phyloP scores from a whole-genome alignment of 2,797 vertebrate genomes.

The Rallus crepitans region DNA sequence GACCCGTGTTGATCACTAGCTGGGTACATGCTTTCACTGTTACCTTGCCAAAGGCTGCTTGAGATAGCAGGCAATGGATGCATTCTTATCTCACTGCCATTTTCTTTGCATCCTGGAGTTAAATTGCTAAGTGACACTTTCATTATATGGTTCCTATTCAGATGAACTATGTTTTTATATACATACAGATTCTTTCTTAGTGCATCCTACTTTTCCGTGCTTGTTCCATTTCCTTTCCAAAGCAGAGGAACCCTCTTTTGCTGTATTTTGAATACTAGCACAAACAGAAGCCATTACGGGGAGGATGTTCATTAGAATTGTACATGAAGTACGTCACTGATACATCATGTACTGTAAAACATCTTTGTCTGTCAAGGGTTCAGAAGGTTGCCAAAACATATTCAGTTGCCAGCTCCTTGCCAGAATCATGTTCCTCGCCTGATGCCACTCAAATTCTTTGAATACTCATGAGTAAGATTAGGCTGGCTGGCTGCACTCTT shows the following conservation, averaged over 20 bases:
- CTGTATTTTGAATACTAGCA: neutral
- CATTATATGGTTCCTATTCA: neutral
- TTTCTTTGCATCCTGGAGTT: neutral
- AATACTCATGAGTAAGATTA: slow-evolving; percentile 63
- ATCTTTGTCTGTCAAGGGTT: slow-evolving; percentile 34
- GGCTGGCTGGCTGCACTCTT: slow-evolving; percentile 34
- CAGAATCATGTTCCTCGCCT: slow-evolving; percentile 40
- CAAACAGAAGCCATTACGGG: slow-evolving; percentile 20
- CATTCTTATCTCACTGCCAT: neutral
- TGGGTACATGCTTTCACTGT: neutral
- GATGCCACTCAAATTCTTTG: slow-evolving; percentile 34
- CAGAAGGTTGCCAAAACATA: slow-evolving; percentile 14
- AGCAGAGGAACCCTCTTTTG: neutral
- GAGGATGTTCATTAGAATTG: slow-evolving; percentile 44
- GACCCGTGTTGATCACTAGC: neutral
- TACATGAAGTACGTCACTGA: slow-evolving; percentile 47
- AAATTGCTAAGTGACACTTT: neutral
- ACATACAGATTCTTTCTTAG: neutral
- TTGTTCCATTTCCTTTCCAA: neutral
- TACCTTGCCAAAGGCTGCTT: slow-evolving; percentile 14
- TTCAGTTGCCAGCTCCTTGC: slow-evolving; percentile 25
- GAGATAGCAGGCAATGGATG: neutral
- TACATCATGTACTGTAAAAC: neutral
- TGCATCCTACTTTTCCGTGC: neutral
- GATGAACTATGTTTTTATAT: neutral